Base-by-base conservation (phyloP, 2,888 invertebrate species). In the Charanyca ferruginea region DNA sequence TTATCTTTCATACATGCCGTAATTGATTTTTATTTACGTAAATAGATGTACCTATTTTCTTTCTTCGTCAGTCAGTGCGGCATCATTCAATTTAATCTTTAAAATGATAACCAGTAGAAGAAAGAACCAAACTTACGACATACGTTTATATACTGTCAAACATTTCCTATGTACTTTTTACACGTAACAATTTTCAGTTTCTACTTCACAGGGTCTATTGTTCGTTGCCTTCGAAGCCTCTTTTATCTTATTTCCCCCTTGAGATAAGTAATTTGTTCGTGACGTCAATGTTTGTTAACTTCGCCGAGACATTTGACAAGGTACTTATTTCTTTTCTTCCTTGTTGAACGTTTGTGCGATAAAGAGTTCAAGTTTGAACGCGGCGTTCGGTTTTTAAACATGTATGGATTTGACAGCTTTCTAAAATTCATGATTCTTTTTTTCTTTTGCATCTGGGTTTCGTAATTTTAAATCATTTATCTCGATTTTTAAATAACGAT, bases 281-380 rank as follows among this genome's bases (percentile, higher is more conserved):
- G 77, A 78, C 78, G 76, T 73, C 79, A 73, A 55, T 64, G 79
- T 85, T 86, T 83, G 85, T 84, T 85, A 85, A 79, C 83, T 83
- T 82, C 49, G 72, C 60, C 68, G 77, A 86, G 87, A 85, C 87
- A 83, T 85, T 85, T 87, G 83, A 87, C 83, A 83, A 73, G 70
- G 77, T 79, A 81, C 78, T 81, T 83, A 81, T 83, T 86, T 85
- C 70, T 76, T 73, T 74, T 76, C 71, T 74, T 58, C 65, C 68
- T 52, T 79, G 66, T 72, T 35, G 61, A 62, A 51, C 44, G 35
- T 57, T 77, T 72, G 45, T 18, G 18, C 54, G 45, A 58, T 65
- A 77, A 58, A 65, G 73, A 69, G 68, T 79, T 74, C 47, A 62
- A 69, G 54, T 70, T 70, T 47, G 72, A 63, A 75, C 18, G 41